Evolutionary conservation across 2,888 invertebrate species (phyloP).

Genomic region (Acleris emargana): DNA sequence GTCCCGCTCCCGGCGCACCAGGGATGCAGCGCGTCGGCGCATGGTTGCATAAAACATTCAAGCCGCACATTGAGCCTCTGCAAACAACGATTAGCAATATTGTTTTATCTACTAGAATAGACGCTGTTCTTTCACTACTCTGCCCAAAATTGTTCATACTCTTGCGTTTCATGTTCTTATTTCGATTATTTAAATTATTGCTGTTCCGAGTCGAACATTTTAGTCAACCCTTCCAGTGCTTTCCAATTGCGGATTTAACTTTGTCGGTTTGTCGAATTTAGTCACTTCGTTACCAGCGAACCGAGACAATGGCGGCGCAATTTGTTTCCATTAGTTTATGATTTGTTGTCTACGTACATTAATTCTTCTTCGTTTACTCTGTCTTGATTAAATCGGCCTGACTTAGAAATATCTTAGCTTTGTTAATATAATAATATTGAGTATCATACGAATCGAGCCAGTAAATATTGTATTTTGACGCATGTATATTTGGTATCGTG

Average conservation of each 20-base stretch:
- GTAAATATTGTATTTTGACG: background rate
- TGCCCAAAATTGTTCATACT: too few relatives aligned
- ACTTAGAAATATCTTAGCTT: background rate
- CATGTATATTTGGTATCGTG: too few relatives aligned
- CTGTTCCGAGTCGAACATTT: too few relatives aligned
- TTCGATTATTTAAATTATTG: background rate
- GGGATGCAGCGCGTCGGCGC: too few relatives aligned
- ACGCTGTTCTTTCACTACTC: too few relatives aligned
- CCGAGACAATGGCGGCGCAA: constrained; percentile 32
- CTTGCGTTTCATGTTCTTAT: too few relatives aligned
- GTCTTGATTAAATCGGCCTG: constrained; percentile 15
- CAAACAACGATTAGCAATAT: too few relatives aligned
- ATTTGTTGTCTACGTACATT: constrained; percentile 35
- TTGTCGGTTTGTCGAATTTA: constrained; percentile 22
- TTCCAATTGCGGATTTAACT: constrained; percentile 18
- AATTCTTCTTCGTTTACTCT: constrained; percentile 32
- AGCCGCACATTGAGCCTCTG: too few relatives aligned
- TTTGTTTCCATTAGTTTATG: constrained; percentile 37
- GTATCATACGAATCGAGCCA: background rate
- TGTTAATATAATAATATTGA: background rate
- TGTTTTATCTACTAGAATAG: too few relatives aligned
- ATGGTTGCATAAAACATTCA: too few relatives aligned
- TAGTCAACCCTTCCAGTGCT: constrained; percentile 24
- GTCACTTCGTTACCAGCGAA: constrained; percentile 32
- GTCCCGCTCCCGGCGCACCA: too few relatives aligned